Base-by-base conservation (phyloP, 2,888 invertebrate genomes). In the Netelia inedita region DNA sequence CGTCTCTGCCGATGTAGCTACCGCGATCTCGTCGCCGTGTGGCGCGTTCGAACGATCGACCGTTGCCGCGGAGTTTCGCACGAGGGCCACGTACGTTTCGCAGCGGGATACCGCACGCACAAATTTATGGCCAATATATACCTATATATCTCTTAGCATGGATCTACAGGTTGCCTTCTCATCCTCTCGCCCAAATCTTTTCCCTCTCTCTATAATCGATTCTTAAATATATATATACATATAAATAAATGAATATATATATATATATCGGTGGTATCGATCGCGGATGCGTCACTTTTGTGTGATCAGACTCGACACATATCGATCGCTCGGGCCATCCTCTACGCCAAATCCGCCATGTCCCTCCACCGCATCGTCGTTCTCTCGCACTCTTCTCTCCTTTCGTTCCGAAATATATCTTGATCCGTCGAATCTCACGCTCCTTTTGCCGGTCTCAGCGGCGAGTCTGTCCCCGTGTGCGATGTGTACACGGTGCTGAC, bases 61-160 rank as follows among this genome's bases (percentile, higher is more conserved):
- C 85, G 85, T 79, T 74, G 82, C 79, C 85, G 85, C 78, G 82
- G 85, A 85, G 85, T 85, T 85, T 85, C 85, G 85, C 85, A 85
- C 85, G 85, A 85, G 82, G 82, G 63, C 79, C 85, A 85, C 78
- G 82, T 85, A 85, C 73, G 82, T 82, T 85, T 79, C 85, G 57
- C 85, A 65, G 59, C 82, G 85, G 85, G 85, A 79, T 85, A 85
- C 85, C 85, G 85, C 85, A 82, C 85, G 85, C 78, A 85, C 79
- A 71, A 85, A 85, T 85, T 85, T 85, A 85, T 82, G 71, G 74
- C 74, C 74, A 69, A 43, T 59, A 10, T 53, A 19, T 43, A 8
- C 35, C 9, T 46, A 41, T 43, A 57, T 59, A 68, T 46, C 19
- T 68, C 19, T 59, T 21, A 21, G 9, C 14, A 59, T 23, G 23